Conservation (phyloP, 1,140 invertebrate genomes). For the Ridgeia piscesae region DNA sequence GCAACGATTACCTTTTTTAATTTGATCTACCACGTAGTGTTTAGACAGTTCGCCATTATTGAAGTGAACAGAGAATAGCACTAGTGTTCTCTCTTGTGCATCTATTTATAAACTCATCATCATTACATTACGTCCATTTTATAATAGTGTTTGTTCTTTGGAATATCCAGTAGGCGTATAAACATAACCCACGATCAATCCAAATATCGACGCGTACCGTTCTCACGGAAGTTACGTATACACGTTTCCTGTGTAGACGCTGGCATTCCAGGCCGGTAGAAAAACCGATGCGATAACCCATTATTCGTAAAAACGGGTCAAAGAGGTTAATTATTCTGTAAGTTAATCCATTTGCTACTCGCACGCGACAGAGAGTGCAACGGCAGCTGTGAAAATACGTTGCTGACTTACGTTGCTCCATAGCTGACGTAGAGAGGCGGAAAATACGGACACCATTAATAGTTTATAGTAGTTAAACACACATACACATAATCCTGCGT, state of each 20-base stretch:
- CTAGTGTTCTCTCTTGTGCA: background rate
- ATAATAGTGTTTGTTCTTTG: no score
- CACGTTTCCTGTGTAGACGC: background rate
- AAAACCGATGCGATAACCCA: background rate
- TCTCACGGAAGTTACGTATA: no score
- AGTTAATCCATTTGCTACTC: background rate
- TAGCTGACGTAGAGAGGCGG: background rate
- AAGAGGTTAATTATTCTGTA: background rate
- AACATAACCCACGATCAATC: no score
- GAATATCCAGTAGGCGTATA: no score
- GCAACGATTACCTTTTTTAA: background rate
- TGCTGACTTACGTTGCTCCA: no score
- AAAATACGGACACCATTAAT: background rate
- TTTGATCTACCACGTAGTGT: background rate
- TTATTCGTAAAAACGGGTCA: background rate
- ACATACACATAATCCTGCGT: background rate
- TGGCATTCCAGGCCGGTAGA: background rate
- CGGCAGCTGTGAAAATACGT: background rate
- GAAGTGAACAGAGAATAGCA: background rate
- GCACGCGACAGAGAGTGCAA: background rate
- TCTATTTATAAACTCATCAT: background rate
- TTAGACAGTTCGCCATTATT: background rate
- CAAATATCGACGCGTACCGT: no score
- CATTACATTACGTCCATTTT: no score
- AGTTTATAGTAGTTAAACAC: background rate